Percentiles rank a stretch among this genome's conserved stretches.
phyloP scores from a whole-genome alignment of 2,888 invertebrate genomes.

The Nowickia ferox region DNA sequence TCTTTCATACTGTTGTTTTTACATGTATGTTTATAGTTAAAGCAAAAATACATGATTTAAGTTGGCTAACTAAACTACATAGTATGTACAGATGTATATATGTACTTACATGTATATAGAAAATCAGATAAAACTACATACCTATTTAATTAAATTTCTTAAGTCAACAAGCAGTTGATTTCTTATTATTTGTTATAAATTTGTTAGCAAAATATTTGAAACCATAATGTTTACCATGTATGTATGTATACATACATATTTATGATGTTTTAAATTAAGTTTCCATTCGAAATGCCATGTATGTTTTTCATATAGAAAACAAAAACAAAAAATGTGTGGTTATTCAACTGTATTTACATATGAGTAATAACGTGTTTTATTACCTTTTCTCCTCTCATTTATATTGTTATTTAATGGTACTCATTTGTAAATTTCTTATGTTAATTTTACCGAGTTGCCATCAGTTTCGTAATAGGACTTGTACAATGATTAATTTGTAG shows the following conservation, averaged over 20 bases:
- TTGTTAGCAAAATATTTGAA: not conserved
- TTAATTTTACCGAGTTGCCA: conserved; percentile 43
- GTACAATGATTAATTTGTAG: not conserved
- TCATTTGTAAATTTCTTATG: conserved; percentile 28
- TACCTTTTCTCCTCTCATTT: conserved; percentile 39
- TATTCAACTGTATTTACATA: conserved; percentile 58
- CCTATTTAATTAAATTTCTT: not conserved
- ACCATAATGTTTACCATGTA: conserved; percentile 43
- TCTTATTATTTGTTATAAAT: not conserved
- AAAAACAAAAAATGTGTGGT: conserved; percentile 62
- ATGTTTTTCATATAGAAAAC: conserved; percentile 35
- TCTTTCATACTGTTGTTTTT: conserved; percentile 15
- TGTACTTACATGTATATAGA: not conserved
- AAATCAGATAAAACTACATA: not conserved
- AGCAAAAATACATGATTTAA: conserved; percentile 38
- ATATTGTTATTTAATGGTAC: conserved; percentile 21
- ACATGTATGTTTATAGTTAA: conserved; percentile 38
- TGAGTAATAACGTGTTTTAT: conserved; percentile 50
- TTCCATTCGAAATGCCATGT: conserved; percentile 39
- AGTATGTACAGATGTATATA: not conserved
- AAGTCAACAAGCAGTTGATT: not conserved
- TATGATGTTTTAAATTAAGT: not conserved
- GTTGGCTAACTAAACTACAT: not conserved
- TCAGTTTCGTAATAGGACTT: not conserved
- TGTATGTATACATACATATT: not conserved